Evolutionary conservation across 2,888 invertebrate species (phyloP), one percentile per base, ranked within the genome.

Genomic region (Sarcophaga caerulescens): DNA sequence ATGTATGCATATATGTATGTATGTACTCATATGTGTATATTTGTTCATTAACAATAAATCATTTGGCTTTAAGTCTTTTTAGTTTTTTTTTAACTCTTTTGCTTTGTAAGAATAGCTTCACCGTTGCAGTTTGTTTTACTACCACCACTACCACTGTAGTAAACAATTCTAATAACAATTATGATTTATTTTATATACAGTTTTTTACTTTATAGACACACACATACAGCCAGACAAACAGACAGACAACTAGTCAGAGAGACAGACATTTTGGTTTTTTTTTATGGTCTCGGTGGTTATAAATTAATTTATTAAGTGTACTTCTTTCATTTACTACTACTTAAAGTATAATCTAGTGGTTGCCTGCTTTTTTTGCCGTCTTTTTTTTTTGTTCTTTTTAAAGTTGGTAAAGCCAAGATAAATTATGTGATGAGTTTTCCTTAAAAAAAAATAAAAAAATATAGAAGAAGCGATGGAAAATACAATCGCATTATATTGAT

Each of bases 381-480:
- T 62, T 63, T 8, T n/a, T n/a, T n/a, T n/a, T n/a, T n/a, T n/a
- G n/a, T n/a, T n/a, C 17, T 52, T 52, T 14, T 14, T 52, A 5
- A 12, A 14, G 17, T 17, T 52, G 52, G 62, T 45, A 71, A 71
- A 77, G 81, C 74, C 57, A 88, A 88, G 85, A 88, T 89, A 87
- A 89, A 88, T 89, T 87, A 87, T 85, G 87, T 81, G 83, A 74
- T 85, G 87, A 84, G 59, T 87, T 74, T 84, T 77, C 59, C 57
- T 59, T 63, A 17, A 17, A 14, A 47, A 47, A 47, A 47, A 47
- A 12, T 1, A 4, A 1, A 14, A 52, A 14, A 52, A 52, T 17
- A 52, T 17, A 17, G 12, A 14, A 52, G 14, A 52, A 12, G 52
- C 52, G 0, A 35, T 35, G 35, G 52, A 52, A 12, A 52, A 14